Evolutionary conservation across 1,140 invertebrate genomes (phyloP), one percentile per base, ranked within the genome.

Genomic region (Colletes gigas): DNA sequence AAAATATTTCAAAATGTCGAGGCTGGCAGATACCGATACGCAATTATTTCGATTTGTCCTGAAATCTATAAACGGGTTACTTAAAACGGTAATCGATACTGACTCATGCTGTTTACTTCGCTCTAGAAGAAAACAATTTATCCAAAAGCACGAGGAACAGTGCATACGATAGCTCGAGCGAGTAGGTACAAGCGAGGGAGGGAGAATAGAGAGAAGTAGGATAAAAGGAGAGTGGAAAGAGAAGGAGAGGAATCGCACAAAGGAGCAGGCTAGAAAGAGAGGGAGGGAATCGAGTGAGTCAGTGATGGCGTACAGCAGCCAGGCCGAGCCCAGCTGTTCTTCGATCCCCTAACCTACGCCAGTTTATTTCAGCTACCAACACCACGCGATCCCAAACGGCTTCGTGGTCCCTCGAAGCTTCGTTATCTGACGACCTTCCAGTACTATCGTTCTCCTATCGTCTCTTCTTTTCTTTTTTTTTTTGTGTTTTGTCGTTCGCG

Each of bases 291-390:
- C 41, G 81, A 83, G 83, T 90, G 89, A 91, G 85, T 91, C 90
- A 91, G 88, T 88, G 81, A 89, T 89, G 87, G 87, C 83, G 88
- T 81, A 71, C 87, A 86, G 82, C 88, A 84, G 83, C 82, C 80
- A 85, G 82, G 81, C 80, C 80, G 80, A 90, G 87, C 81, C 89
- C 89, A 90, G 89, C 89, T 89, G 89, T 90, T 89, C 81, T 67
- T 81, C 84, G 71, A 79, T 86, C 83, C 78, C 82, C 82, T 88
- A 88, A 84, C 83, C 75, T 83, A 83, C 83, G 82, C 52, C 84
- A 87, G 83, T 89, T 86, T 89, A 85, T 87, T 87, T 87, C 85
- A 84, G 66, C 75, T 77, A 75, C 82, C 59, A 78, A 87, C 63
- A 73, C 82, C 78, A 66, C 66, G 73, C 55, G 74, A 52, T 81